Conservation (phyloP, 2,113 vertebrate genomes). For the Oncorhynchus masou region DNA sequence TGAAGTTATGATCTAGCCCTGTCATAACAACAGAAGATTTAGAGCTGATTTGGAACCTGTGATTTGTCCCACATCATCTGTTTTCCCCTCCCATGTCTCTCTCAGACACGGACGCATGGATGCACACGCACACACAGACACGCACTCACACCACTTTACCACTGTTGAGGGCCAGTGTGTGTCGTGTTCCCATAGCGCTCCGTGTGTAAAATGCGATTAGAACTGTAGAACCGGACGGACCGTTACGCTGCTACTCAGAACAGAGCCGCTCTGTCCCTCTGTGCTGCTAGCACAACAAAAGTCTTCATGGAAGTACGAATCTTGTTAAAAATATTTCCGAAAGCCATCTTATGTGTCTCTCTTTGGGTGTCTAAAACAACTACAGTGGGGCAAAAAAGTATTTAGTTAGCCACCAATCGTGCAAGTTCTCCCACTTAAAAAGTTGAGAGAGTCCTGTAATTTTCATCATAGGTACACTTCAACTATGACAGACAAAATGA, state of each 20-base stretch:
- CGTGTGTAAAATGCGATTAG: not conserved
- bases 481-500: no score
- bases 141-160: not conserved
- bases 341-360: conserved; percentile 50
- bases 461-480: no score
- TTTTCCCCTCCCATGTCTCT: not conserved
- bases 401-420: no score
- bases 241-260: not conserved
- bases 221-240: not conserved
- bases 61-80: not conserved
- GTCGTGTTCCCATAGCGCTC: not conserved
- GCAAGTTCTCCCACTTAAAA: no score
- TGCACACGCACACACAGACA: not conserved
- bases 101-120: not conserved
- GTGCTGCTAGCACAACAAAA: not conserved
- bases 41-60: no score
- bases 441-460: no score
- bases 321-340: conserved; percentile 55
- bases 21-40: not conserved
- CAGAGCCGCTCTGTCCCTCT: not conserved
- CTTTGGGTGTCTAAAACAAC: conserved; percentile 4
- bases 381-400: no score
- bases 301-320: conserved; percentile 45
- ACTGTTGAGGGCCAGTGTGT: not conserved
- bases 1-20: no score